These are phyloP conservation scores for Diadema setosum DNA, from an alignment of 35 echinoderm and acorn worm species.

Conservation along the genomic window DNA sequence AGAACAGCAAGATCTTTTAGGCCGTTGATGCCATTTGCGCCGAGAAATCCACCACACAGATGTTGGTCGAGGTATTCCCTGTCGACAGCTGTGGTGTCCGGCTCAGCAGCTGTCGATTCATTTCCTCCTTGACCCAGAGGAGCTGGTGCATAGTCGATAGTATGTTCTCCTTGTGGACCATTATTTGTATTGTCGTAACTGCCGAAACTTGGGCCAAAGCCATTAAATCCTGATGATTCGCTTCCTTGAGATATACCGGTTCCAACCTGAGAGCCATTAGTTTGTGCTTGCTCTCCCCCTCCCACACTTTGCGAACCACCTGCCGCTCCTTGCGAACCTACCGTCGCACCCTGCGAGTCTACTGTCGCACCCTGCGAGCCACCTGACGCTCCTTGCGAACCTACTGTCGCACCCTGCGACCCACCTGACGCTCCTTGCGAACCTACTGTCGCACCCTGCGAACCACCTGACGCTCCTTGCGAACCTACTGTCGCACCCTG, in stretches of 20 bases:
- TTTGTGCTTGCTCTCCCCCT: no score
- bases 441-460: not conserved
- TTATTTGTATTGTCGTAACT: not conserved
- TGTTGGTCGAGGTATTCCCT: not conserved
- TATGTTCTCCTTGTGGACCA: not conserved
- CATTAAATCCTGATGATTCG: not conserved
- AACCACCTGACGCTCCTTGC: not conserved
- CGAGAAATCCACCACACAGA: constrained; percentile 3
- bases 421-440: not conserved
- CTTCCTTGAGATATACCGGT: not conserved
- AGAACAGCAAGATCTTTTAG: not conserved
- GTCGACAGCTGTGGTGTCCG: not conserved
- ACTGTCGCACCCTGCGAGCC: no score
- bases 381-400: no score
- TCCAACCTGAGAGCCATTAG: no score
- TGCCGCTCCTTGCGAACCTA: no score
- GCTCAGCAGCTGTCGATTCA: not conserved
- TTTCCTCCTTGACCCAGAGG: not conserved
- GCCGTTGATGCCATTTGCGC: not conserved
- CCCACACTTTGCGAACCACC: no score
- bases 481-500: not conserved
- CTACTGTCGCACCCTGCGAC: no score
- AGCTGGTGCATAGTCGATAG: not conserved
- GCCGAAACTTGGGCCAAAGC: not conserved
- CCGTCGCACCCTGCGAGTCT: no score